Evolutionary conservation across 53 echinoderm and acorn worm genomes (phyloP).

Genomic region (Luidia sarsii): DNA sequence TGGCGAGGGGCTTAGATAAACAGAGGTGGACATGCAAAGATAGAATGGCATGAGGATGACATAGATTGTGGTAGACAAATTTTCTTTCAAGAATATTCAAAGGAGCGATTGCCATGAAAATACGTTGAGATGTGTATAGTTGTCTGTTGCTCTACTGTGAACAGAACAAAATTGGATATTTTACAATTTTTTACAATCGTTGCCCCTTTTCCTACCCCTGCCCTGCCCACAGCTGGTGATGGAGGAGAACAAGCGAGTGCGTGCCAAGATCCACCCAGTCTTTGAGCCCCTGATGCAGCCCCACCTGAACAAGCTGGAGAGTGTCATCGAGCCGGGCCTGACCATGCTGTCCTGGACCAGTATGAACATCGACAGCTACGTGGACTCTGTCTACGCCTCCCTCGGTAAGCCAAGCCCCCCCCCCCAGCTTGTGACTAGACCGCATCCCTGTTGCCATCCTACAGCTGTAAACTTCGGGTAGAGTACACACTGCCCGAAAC

Average conservation of each 20-base stretch:
- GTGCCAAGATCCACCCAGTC: conserved; percentile 78
- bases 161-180: too few relatives aligned
- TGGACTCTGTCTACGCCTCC: conserved; percentile 70
- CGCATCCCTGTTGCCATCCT: neutral
- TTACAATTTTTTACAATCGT: too few relatives aligned
- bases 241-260: conserved; percentile 89
- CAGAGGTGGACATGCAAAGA: too few relatives aligned
- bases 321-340: conserved; percentile 83
- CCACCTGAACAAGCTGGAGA: conserved; percentile 82
- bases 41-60: too few relatives aligned
- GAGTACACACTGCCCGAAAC: too few relatives aligned
- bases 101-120: too few relatives aligned
- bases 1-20: too few relatives aligned
- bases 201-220: neutral
- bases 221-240: conserved; percentile 66
- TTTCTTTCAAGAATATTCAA: too few relatives aligned
- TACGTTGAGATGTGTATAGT: too few relatives aligned
- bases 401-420: conserved; percentile 72
- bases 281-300: conserved; percentile 94
- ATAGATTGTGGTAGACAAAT: too few relatives aligned
- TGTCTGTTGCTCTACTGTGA: too few relatives aligned
- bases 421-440: too few relatives aligned
- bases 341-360: conserved; percentile 95
- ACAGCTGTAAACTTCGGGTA: neutral
- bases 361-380: conserved; percentile 86